Conservation (phyloP, 2,888 invertebrate genomes). For the Macaria liturata region DNA sequence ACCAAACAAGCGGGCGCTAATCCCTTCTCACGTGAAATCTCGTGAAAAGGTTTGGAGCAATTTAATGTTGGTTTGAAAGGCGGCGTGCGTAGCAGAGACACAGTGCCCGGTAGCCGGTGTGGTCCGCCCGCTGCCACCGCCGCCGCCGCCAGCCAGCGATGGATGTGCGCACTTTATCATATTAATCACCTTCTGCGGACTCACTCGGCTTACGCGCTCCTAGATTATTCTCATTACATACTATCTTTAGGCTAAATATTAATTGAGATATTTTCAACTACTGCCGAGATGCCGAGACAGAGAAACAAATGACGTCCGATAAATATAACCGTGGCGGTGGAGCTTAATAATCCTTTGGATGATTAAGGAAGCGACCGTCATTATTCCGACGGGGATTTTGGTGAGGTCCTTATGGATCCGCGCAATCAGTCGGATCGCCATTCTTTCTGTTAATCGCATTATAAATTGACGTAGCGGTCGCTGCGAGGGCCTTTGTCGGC, state of each 20-base stretch:
- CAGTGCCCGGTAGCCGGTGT: slow-evolving; percentile 53
- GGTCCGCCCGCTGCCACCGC: slow-evolving; percentile 53
- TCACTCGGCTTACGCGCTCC: slow-evolving; percentile 79
- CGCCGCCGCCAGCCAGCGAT: slow-evolving; percentile 47
- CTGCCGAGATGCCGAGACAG: slow-evolving; percentile 58
- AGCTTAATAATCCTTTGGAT: slow-evolving; percentile 48
- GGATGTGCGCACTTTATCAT: slow-evolving; percentile 72
- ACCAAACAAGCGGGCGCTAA: slow-evolving; percentile 69
- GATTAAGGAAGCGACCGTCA: slow-evolving; percentile 56
- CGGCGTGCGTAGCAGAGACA: slow-evolving; percentile 42
- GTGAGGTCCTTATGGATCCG: slow-evolving; percentile 64
- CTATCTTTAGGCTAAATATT: slow-evolving; percentile 80
- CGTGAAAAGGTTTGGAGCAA: slow-evolving; percentile 63
- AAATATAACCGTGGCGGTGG: slow-evolving; percentile 52
- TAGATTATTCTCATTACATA: slow-evolving; percentile 73
- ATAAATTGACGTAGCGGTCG: slow-evolving; percentile 75
- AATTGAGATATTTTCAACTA: slow-evolving; percentile 79
- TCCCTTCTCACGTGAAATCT: slow-evolving; percentile 72
- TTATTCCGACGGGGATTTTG: slow-evolving; percentile 61
- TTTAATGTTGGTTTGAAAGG: slow-evolving; percentile 64
- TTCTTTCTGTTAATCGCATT: slow-evolving; percentile 79
- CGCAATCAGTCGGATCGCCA: slow-evolving; percentile 71
- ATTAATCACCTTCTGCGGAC: slow-evolving; percentile 71
- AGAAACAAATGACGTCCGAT: slow-evolving; percentile 62
- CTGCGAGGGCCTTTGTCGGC: slow-evolving; percentile 72